Base-by-base conservation (phyloP, 2,113 vertebrate genomes). In the Cyprinodon brontotheroides region DNA sequence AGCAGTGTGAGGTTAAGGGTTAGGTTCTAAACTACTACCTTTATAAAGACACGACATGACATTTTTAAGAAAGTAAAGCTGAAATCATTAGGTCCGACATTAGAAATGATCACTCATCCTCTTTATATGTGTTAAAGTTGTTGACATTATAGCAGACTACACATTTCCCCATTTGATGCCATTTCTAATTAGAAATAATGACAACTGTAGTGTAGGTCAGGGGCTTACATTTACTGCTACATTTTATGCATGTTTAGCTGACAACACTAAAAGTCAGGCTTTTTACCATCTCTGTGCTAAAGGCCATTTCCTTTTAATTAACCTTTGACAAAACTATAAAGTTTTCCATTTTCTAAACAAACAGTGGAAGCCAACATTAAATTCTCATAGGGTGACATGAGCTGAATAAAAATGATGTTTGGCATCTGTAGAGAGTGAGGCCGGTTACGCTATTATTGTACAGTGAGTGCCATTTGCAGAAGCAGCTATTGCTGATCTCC, bases 271-370 rank as follows among this genome's bases (percentile, higher is more conserved):
- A 57, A 57, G 7, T 57, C 50, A 57, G 50, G n/a, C 63, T 41
- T 43, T 36, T 47, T 67, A 29, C 43, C 36, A 10, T 8, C 43
- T 14, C 11, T 67, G 3, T 36, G 11, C 61, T 17, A 36, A 11
- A 45, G 57, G 48, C 70, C 0, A 74, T 82, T 80, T 80, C 43
- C 62, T 68, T 77, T 65, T 53, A 67, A 69, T 72, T 72, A 3
- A 65, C 72, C 39, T 72, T 72, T 68, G 59, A 59, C n/a, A 75
- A 79, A 79, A 74, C 47, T 39, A 53, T 50, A 6, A 43, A 65
- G 80, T 83, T 85, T 75, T 71, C 45, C 77, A 82, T 85, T 85
- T 65, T 37, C 22, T 39, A 12, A 57, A 41, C 71, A 65, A 68
- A 82, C 74, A 84, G 29, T 70, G 61, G 20, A 68, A 62, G 61